These are phyloP conservation scores for Ramphastos sulfuratus DNA, from an alignment of 2,113 vertebrate species.

Conservation along the genomic window DNA sequence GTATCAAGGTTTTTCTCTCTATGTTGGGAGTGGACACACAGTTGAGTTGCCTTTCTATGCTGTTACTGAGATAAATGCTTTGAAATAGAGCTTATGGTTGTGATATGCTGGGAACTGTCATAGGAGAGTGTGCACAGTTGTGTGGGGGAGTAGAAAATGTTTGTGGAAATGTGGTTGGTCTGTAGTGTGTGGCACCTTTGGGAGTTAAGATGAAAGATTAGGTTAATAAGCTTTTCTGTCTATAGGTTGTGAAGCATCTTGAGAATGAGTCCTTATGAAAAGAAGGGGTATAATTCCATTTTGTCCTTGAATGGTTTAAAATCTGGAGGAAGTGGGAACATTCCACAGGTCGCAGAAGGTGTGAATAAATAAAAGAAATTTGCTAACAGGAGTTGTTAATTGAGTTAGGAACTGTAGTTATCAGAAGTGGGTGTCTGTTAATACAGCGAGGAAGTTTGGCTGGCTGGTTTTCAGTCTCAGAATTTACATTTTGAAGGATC, in stretches of 20 bases:
- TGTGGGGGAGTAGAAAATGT: background rate
- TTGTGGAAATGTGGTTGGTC: background rate
- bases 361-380: constrained; percentile 50
- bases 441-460: background rate
- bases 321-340: background rate
- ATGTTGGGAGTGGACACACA: rapidly evolving
- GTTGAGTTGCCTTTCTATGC: background rate
- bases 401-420: constrained; percentile 14
- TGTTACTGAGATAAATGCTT: background rate
- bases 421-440: constrained; percentile 52
- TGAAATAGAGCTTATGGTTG: background rate
- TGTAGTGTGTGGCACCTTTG: background rate
- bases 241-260: background rate
- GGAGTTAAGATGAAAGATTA: background rate
- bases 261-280: background rate
- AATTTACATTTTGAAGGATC: constrained; percentile 17
- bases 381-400: constrained; percentile 15
- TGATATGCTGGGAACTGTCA: background rate
- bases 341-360: constrained; percentile 19
- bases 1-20: background rate
- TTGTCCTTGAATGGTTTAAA: background rate
- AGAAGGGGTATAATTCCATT: background rate
- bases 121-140: background rate
- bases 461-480: background rate
- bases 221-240: background rate